phyloP scores from a whole-genome alignment of 2,113 vertebrate species.

The Sula dactylatra region DNA sequence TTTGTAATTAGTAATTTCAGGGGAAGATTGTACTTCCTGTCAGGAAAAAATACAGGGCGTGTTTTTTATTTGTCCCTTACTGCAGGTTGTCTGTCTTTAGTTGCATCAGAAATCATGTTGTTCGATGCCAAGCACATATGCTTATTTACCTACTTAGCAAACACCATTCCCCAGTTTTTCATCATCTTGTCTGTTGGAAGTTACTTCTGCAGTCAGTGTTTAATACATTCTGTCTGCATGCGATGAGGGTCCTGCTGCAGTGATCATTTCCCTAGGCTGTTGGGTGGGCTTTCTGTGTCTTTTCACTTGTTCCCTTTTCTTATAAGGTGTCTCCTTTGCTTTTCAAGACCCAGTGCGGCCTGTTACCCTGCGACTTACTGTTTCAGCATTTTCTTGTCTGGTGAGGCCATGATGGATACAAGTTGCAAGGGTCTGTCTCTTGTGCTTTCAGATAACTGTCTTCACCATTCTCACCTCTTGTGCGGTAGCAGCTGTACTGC shows the following conservation, averaged over 20 bases:
- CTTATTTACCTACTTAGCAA: not conserved
- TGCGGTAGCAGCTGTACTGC: not conserved
- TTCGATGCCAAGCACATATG: not conserved
- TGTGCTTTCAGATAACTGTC: not conserved
- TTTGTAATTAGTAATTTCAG: slow-evolving; percentile 18
- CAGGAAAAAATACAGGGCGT: not conserved
- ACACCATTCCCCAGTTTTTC: not conserved
- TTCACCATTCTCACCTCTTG: fast-evolving
- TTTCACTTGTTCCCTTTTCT: slow-evolving; percentile 38
- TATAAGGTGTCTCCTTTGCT: not conserved
- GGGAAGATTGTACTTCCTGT: slow-evolving; percentile 7
- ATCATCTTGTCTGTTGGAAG: not conserved
- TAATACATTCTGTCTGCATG: not conserved
- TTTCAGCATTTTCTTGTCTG: not conserved
- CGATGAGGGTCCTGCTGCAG: not conserved
- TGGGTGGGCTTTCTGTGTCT: not conserved
- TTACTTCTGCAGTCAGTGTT: not conserved
- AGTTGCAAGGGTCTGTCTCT: not conserved
- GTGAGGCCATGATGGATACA: not conserved
- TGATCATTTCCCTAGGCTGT: not conserved
- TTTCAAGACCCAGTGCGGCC: not conserved
- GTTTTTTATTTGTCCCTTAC: not conserved
- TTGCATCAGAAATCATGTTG: not conserved
- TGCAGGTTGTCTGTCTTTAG: not conserved
- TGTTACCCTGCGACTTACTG: not conserved